Conservation (phyloP, 64 coral and sea anemone species). For the Porites australiensis region DNA sequence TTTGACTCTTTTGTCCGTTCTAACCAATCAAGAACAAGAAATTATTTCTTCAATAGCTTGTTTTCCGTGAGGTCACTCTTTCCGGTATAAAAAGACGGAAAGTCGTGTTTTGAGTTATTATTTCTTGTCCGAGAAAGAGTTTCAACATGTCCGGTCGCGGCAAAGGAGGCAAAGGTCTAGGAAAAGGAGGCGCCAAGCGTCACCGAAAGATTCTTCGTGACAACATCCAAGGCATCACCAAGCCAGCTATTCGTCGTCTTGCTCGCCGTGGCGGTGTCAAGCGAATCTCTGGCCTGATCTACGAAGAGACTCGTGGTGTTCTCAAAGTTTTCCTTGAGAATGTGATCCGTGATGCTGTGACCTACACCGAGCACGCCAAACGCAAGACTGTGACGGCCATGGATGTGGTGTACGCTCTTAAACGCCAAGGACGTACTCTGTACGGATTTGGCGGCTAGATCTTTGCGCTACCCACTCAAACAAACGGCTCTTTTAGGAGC, state of each 20-base stretch:
- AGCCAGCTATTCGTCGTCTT: conserved; percentile 79
- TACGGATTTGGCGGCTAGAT: conserved; percentile 32
- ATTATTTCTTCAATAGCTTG: no score
- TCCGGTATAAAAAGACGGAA: no score
- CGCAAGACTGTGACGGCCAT: conserved; percentile 52
- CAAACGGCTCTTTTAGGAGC: no score
- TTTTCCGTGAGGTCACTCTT: no score
- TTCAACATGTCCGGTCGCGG: conserved; percentile 66
- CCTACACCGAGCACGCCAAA: conserved; percentile 62
- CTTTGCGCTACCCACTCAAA: no score
- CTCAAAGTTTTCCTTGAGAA: conserved; percentile 54
- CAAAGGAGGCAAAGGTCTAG: conserved; percentile 78
- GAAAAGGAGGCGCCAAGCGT: conserved; percentile 92
- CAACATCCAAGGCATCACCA: conserved; percentile 87
- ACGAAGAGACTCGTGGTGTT: conserved; percentile 72
- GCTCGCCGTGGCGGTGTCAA: conserved; percentile 85
- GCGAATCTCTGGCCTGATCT: conserved; percentile 85
- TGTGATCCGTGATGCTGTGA: conserved; percentile 51
- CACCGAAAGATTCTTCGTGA: conserved; percentile 86
- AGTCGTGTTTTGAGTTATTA: no score
- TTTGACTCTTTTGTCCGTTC: no score
- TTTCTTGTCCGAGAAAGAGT: no score
- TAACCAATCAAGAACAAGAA: no score
- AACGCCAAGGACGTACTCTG: background rate
- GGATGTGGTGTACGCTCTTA: background rate